A percentile compares a stretch with the other conserved stretches of the same genome.
Evolutionary conservation across 1,140 invertebrate species (phyloP).

Genomic region (Drosophila sp.): DNA sequence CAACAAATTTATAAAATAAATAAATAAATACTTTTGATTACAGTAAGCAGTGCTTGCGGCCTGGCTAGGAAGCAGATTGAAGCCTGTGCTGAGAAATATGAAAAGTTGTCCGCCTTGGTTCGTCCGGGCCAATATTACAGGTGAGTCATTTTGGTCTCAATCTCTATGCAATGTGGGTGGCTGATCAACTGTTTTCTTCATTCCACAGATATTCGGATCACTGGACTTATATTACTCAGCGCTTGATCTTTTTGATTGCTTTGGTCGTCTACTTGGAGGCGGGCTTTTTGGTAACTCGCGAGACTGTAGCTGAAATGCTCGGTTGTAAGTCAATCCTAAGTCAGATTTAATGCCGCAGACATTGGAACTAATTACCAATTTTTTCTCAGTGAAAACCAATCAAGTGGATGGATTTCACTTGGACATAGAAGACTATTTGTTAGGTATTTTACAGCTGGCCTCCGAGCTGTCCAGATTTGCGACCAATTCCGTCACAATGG

Average conservation of each 20-base stretch:
- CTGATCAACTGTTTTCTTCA: constrained; percentile 76
- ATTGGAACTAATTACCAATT: background rate
- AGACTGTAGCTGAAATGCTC: constrained; percentile 90
- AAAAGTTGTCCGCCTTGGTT: constrained; percentile 85
- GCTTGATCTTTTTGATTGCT: constrained; percentile 90
- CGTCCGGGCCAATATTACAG: constrained; percentile 89
- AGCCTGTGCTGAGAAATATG: constrained; percentile 85
- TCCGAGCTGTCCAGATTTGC: constrained; percentile 93
- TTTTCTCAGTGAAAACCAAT: constrained; percentile 84
- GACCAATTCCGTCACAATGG: constrained; percentile 94
- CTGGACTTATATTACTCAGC: constrained; percentile 92
- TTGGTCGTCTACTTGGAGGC: constrained; percentile 91
- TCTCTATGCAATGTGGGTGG: constrained; percentile 2
- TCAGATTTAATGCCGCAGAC: background rate
- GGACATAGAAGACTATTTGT: constrained; percentile 95
- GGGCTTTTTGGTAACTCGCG: constrained; percentile 88
- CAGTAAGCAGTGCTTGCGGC: constrained; percentile 84
- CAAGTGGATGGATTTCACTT: constrained; percentile 91
- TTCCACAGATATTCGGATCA: constrained; percentile 91
- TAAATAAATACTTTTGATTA: background rate
- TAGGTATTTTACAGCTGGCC: constrained; percentile 91
- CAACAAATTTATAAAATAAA: background rate
- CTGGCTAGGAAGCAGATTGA: constrained; percentile 85
- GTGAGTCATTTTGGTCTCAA: constrained; percentile 59
- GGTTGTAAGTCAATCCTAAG: constrained; percentile 86